A percentile compares a stretch with the other conserved stretches of the same genome.
Conservation (phyloP, 2,888 invertebrate genomes). For the Luperina testacea region DNA sequence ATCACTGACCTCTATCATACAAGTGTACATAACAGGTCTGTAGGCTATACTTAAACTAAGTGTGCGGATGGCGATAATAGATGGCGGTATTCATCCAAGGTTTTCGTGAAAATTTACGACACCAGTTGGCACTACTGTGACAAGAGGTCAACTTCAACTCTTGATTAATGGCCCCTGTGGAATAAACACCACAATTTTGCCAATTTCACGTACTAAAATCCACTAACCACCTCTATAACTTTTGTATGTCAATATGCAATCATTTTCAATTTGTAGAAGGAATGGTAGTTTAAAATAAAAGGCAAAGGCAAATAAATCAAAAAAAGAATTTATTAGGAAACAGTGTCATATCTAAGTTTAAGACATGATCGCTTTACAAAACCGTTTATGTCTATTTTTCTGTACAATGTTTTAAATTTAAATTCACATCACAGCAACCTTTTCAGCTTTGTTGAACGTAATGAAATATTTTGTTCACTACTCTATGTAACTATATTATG, state of each 20-base stretch:
- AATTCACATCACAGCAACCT: constrained; percentile 64
- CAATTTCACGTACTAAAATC: too few relatives aligned
- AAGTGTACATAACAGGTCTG: too few relatives aligned
- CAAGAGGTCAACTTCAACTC: too few relatives aligned
- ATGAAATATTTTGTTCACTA: constrained; percentile 56
- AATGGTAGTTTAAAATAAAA: constrained; percentile 21
- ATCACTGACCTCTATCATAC: too few relatives aligned
- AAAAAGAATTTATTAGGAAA: constrained; percentile 57
- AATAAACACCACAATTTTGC: too few relatives aligned
- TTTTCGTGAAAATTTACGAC: too few relatives aligned
- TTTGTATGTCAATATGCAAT: not conserved
- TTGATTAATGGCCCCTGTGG: too few relatives aligned
- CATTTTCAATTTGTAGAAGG: not conserved
- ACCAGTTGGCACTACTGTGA: too few relatives aligned
- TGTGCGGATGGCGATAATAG: too few relatives aligned
- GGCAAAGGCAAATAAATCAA: not conserved
- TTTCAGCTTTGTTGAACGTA: constrained; percentile 66
- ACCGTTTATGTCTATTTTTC: constrained; percentile 48
- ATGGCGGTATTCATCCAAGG: too few relatives aligned
- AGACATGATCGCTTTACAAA: constrained; percentile 51
- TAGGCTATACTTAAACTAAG: too few relatives aligned
- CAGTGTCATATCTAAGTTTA: constrained; percentile 43
- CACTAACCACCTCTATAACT: not conserved
- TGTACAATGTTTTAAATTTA: constrained; percentile 47
- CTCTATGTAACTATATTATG: constrained; percentile 43